These are phyloP conservation scores for Zaprionus africanus DNA, from an alignment of 1,140 invertebrate species.

Conservation along the genomic window DNA sequence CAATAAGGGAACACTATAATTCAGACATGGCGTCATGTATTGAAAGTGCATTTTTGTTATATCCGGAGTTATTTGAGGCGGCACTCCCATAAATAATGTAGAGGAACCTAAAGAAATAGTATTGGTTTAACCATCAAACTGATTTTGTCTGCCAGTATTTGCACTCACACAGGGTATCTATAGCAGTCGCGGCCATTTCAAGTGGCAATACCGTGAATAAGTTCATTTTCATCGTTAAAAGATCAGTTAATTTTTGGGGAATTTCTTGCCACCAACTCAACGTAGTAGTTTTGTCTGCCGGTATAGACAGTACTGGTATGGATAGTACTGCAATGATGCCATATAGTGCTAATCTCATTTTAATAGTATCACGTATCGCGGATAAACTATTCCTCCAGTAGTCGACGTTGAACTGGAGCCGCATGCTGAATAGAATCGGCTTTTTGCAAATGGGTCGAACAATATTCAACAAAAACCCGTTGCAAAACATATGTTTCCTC, in stretches of 20 bases:
- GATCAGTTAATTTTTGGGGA: slow-evolving; percentile 47
- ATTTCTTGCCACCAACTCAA: slow-evolving; percentile 53
- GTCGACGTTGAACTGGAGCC: slow-evolving; percentile 15
- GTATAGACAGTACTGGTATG: background rate
- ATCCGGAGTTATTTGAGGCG: slow-evolving; percentile 63
- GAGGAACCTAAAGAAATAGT: slow-evolving; percentile 55
- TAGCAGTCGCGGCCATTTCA: slow-evolving; percentile 46
- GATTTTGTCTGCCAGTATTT: background rate
- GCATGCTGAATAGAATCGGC: background rate
- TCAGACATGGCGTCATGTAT: slow-evolving; percentile 72
- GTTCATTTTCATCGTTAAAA: slow-evolving; percentile 57
- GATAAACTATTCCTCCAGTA: background rate
- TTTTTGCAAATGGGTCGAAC: slow-evolving; percentile 31
- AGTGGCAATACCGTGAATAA: slow-evolving; percentile 58
- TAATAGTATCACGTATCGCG: background rate
- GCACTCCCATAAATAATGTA: slow-evolving; percentile 54
- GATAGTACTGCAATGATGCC: slow-evolving; percentile 10
- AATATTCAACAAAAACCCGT: slow-evolving; percentile 7
- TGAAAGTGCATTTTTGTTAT: slow-evolving; percentile 73
- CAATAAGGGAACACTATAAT: slow-evolving; percentile 65
- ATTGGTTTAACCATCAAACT: background rate
- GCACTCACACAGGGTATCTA: slow-evolving; percentile 59
- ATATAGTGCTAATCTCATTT: background rate
- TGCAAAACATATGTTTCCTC: slow-evolving; percentile 41
- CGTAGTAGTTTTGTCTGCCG: slow-evolving; percentile 1